Conservation (phyloP, 2,797 vertebrate genomes). For the Myoxocephalus aenaeus region DNA sequence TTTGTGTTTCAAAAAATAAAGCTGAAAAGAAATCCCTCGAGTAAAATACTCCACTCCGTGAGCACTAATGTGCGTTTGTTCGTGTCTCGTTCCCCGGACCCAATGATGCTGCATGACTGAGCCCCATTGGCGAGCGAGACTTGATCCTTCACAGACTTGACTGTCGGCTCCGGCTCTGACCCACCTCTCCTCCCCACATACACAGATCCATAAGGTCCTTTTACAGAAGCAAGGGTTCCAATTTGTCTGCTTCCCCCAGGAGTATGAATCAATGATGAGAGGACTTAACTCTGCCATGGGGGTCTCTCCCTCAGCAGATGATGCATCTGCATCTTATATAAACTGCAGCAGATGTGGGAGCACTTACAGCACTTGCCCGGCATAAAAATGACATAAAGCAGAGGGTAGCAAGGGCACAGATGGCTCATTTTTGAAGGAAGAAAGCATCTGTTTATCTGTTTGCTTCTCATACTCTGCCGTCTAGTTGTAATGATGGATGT, state of each 20-base stretch:
- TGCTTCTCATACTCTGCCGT: slow-evolving; percentile 35
- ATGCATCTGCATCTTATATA: slow-evolving; percentile 69
- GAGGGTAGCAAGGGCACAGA: slow-evolving; percentile 60
- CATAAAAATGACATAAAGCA: slow-evolving; percentile 58
- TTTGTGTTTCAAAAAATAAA: background rate
- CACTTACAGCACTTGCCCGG: slow-evolving; percentile 56
- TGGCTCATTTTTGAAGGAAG: slow-evolving; percentile 41
- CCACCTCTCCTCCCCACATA: slow-evolving; percentile 15
- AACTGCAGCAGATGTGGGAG: slow-evolving; percentile 72
- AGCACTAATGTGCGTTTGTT: background rate
- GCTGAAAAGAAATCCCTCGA: background rate
- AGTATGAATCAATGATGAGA: slow-evolving; percentile 71
- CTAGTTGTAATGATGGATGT: slow-evolving; percentile 30
- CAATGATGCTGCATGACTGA: slow-evolving; percentile 4
- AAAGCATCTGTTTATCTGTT: slow-evolving; percentile 55
- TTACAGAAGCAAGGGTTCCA: slow-evolving; percentile 45
- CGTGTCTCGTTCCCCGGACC: slow-evolving; percentile 15
- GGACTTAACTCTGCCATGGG: slow-evolving; percentile 51
- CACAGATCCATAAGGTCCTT: slow-evolving; percentile 57
- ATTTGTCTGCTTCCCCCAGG: slow-evolving; percentile 57
- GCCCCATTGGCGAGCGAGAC: background rate
- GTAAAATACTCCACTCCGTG: background rate
- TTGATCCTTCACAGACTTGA: slow-evolving; percentile 23
- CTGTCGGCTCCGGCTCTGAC: slow-evolving; percentile 21
- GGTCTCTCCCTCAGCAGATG: slow-evolving; percentile 49